A percentile compares a stretch with the other conserved stretches of the same genome.
phyloP scores from a whole-genome alignment of 2,113 vertebrate genomes.

The Laticauda laticaudata region DNA sequence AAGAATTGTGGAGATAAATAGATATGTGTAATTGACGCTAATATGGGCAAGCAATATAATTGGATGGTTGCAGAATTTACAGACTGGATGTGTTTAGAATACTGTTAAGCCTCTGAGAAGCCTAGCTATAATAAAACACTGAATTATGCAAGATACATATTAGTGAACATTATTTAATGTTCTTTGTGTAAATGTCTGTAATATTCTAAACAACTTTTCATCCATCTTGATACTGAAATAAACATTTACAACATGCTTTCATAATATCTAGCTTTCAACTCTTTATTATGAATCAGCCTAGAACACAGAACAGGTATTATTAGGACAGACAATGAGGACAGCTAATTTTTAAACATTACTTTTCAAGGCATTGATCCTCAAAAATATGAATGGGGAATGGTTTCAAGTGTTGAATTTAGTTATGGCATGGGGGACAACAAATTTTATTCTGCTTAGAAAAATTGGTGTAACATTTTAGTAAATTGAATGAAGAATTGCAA shows the following conservation, averaged over 20 bases:
- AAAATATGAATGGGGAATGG: neutral
- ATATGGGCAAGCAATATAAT: neutral
- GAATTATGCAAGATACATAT: neutral
- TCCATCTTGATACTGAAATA: neutral
- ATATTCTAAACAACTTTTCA: neutral
- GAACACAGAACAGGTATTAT: neutral
- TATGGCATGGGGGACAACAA: neutral
- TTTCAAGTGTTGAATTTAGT: neutral
- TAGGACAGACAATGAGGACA: neutral
- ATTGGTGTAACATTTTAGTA: neutral
- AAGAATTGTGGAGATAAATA: neutral
- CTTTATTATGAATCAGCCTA: neutral
- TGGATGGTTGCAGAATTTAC: neutral
- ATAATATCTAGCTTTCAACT: neutral
- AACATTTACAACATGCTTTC: neutral
- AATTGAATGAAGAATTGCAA: neutral
- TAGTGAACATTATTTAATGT: neutral
- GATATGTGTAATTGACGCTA: neutral
- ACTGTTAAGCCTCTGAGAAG: neutral
- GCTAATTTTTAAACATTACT: conserved; percentile 11
- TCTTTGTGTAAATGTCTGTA: neutral
- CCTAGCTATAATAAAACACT: neutral
- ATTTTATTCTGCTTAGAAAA: neutral
- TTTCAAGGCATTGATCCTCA: conserved; percentile 12
- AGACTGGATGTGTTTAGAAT: neutral